Evolutionary conservation across 2,797 vertebrate genomes (phyloP), one percentile per base, ranked within the genome.

Genomic region (Sebastes elongatus): DNA sequence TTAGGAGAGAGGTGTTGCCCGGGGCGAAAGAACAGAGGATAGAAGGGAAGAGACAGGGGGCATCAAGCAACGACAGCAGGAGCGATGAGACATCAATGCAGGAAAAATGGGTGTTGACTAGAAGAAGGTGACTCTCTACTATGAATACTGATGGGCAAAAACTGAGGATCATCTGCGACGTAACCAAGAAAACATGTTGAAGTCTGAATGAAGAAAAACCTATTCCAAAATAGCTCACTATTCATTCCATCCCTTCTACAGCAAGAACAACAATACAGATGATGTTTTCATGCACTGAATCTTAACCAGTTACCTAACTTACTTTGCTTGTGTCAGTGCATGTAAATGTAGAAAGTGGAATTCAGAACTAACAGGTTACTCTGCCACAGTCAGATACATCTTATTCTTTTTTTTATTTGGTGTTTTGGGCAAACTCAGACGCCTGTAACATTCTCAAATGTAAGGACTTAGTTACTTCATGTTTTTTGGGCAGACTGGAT

Each of bases 1-100:
- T 87, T 27, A 79, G 72, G 83, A 93, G 89, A 89, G 87, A 88
- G 81, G 80, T 78, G 86, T 86, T 86, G 87, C 87, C 86, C 11
- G 82, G 83, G 93, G 46, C 86, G 38, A 79, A 57, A 82, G 79
- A 86, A 84, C 79, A 84, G 46, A 79, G 74, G 76, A 73, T 30
- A 13, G 81, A 69, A 67, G 63, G 71, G 52, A 66, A 74, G 78
- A 89, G 71, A 72, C 65, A 71, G 68, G 73, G 78, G 78, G 76
- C 78, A 89, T 84, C 73, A 84, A 88, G 71, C 46, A 33, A 46
- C 20, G 60, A 87, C 88, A 82, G 85, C 81, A 78, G 73, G 73
- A 88, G 56, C 84, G 86, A 90, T 62, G 76, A 89, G 83, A 87
- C 85, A 88, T 77, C 78, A 81, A 30, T 73, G 85, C 78, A 57